Conservation (phyloP, 2,888 invertebrate genomes). For the Pedicia rivosa region DNA sequence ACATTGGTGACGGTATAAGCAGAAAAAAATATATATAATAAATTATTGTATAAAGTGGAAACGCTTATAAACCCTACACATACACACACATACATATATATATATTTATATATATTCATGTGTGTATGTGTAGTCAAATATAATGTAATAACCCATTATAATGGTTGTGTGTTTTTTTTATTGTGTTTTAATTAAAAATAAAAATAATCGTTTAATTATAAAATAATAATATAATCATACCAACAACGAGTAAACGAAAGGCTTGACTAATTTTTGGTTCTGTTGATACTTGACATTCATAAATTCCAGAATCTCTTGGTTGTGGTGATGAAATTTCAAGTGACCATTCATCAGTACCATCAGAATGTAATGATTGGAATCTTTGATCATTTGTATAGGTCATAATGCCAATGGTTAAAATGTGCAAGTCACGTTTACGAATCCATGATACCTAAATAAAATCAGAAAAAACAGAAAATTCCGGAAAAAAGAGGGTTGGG, state of each 20-base stretch:
- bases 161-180: too few species aligned
- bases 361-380: constrained; percentile 51
- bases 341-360: constrained; percentile 58
- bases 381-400: constrained; percentile 60
- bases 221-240: too few species aligned
- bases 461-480: not conserved
- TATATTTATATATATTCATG: too few species aligned
- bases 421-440: constrained; percentile 65
- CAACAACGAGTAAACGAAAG: constrained; percentile 51
- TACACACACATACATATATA: too few species aligned
- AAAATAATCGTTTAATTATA: too few species aligned
- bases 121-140: too few species aligned
- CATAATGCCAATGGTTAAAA: constrained; percentile 52
- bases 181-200: too few species aligned
- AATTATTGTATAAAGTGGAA: too few species aligned
- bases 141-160: too few species aligned
- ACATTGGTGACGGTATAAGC: too few species aligned
- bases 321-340: constrained; percentile 53
- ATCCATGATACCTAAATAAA: constrained; percentile 66
- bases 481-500: not conserved
- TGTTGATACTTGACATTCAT: constrained; percentile 64
- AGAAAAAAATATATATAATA: too few species aligned
- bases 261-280: constrained; percentile 64
- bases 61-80: too few species aligned
- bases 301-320: constrained; percentile 48